Base-by-base conservation (phyloP, 2,113 vertebrate genomes). In the Chionodraco myersi region DNA sequence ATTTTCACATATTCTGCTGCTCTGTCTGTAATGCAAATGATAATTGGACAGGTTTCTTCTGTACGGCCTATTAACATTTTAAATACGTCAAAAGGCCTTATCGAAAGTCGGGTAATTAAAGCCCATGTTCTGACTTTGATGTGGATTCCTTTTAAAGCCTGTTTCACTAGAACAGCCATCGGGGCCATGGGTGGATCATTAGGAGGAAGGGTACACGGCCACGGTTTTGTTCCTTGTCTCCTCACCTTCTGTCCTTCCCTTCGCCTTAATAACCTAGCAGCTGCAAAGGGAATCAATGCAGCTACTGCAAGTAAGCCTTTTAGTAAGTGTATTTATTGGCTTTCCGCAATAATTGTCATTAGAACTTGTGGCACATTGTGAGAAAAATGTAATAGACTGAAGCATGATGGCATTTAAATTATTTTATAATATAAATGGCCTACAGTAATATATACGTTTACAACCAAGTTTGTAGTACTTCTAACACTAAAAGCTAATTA, bases 21-120 rank as follows among this genome's bases (percentile, higher is more conserved):
- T 80, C 54, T 16, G 30, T 72, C 62, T 76, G 2, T 80, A 72
- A 89, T 80, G 63, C 89, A 71, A 58, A 79, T 79, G 73, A 84
- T 89, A 92, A 93, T 92, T 84, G 75, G 86, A 83, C 74, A 67
- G 84, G 79, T 88, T 91, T 90, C 83, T 72, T 78, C 71, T 45
- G 73, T 70, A 62, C 65, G 84, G 69, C 80, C 66, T 76, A 70
- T 90, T 89, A 85, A 89, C 70, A 82, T 85, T 86, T 84, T 60
- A 72, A 86, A 72, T 73, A 67, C 75, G 54, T 80, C 77, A 89
- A 67, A 66, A 73, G 77, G 75, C 82, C 74, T 88, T 69, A 86
- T 79, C 30, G 47, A 70, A 30, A 81, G 82, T 77, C 72, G 3
- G 61, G 67, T 89, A 89, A 93, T 93, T 92, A 91, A 75, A 75